These are phyloP conservation scores for Ophiodon elongatus DNA, from an alignment of 2,113 vertebrate genomes.

Conservation along the genomic window DNA sequence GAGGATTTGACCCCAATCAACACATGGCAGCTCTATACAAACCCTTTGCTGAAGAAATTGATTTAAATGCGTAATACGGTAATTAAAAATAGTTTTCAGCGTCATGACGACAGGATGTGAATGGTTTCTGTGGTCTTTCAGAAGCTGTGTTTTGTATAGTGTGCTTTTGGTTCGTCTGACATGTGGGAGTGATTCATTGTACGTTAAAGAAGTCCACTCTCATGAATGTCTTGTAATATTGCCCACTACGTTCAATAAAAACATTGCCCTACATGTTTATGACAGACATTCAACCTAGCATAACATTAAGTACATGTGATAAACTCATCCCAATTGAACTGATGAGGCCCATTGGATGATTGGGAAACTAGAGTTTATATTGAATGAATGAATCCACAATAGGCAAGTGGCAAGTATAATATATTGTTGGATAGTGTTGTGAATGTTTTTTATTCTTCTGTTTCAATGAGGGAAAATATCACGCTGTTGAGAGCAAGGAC, in stretches of 20 bases:
- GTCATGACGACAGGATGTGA: no score
- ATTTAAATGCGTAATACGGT: not conserved
- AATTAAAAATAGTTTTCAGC: no score
- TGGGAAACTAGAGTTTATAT: not conserved
- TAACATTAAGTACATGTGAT: not conserved
- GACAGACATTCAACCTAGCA: not conserved
- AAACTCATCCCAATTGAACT: not conserved
- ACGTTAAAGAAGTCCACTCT: not conserved
- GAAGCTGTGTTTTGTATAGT: not conserved
- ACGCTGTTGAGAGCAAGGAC: slow-evolving; percentile 5
- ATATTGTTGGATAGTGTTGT: not conserved
- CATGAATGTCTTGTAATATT: not conserved
- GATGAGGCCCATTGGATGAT: not conserved
- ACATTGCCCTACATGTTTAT: not conserved
- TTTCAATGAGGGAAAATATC: not conserved
- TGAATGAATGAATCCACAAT: not conserved
- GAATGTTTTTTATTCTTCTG: slow-evolving; percentile 8
- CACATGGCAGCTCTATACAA: not conserved
- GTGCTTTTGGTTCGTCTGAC: not conserved
- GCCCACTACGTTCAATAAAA: not conserved
- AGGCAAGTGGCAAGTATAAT: not conserved
- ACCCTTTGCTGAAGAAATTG: not conserved
- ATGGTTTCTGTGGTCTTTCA: not conserved
- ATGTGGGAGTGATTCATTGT: not conserved
- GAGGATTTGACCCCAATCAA: not conserved